phyloP scores from a whole-genome alignment of 2,113 vertebrate genomes.

The Melanocharis versteri region DNA sequence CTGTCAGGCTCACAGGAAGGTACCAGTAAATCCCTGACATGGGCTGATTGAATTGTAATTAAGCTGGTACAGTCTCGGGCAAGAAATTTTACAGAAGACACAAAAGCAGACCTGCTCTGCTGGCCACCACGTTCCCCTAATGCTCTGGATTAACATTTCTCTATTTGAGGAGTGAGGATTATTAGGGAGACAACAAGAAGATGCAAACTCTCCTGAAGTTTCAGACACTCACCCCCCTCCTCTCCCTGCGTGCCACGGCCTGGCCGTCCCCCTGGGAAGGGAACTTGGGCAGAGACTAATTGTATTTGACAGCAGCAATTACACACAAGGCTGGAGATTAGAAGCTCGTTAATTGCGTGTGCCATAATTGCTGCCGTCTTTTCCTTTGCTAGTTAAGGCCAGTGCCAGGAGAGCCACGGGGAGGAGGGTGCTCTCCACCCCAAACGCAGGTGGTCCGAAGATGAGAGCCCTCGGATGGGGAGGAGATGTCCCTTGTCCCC shows the following conservation, averaged over 20 bases:
- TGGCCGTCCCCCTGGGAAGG: constrained; percentile 17
- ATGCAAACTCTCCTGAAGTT: constrained; percentile 51
- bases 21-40: neutral
- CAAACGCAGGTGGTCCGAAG: constrained; percentile 35
- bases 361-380: constrained; percentile 61
- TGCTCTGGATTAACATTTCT: constrained; percentile 1
- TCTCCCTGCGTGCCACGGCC: neutral
- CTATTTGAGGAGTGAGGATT: neutral
- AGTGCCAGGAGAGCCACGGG: neutral
- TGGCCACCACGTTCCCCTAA: neutral
- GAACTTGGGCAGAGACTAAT: constrained; percentile 64
- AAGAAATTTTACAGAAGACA: neutral
- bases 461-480: neutral
- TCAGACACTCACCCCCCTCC: neutral
- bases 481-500: neutral
- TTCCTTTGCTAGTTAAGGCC: constrained; percentile 29
- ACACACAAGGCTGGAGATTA: constrained; percentile 70
- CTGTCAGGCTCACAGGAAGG: neutral
- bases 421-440: neutral
- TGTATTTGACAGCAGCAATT: constrained; percentile 76
- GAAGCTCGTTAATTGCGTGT: constrained; percentile 63
- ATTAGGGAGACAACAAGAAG: neutral
- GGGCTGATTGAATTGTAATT: neutral
- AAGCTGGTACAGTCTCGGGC: neutral
- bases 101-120: neutral